Evolutionary conservation across 2,888 invertebrate species (phyloP), one percentile per base, ranked within the genome.

Genomic region (Galeruca laticollis): DNA sequence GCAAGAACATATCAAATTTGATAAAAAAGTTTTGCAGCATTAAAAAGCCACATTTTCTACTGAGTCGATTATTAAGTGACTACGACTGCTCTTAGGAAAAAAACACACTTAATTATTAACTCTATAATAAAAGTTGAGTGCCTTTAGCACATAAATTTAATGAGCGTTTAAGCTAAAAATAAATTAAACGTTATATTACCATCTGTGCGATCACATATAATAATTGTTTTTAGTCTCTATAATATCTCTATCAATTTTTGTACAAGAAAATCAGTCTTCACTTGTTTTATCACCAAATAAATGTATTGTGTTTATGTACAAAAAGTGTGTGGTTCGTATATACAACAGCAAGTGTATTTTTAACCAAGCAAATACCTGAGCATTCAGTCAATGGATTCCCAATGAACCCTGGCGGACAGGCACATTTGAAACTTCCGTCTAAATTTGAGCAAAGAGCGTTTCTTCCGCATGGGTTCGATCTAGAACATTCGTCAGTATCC

Each of bases 351-450:
- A n/a, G 11, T n/a, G 26, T 5, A n/a, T 51, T 56, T 35, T 60
- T 15, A 54, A 31, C 37, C 35, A 69, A 69, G 60, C 59, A 76
- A 77, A 75, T 90, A 94, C 94, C 94, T 86, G 89, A 88, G 85
- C 95, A 95, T 77, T 89, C 89, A 62, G 88, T 86, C 83, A 90
- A 88, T 20, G 95, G 93, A 85, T 96, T 92, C 77, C 95, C 95
- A 76, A 90, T 88, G 85, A 91, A 94, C 79, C 96, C 96, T 79
- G 92, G 90, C 62, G 94, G 94, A 84, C 96, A 96, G 56, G 90
- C 82, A 85, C 96, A 96, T 76, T 90, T 90, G 85, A 91, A 94
- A 78, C 91, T 91, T 75, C 94, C 95, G 69, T 92, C 91, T 62
- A 91, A 87, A 84, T 96, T 95, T 72, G 91, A 89, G 83, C 96